Conservation (phyloP, 37 sponge, comb jelly and placozoan genomes). For the Ephydatia muelleri region DNA sequence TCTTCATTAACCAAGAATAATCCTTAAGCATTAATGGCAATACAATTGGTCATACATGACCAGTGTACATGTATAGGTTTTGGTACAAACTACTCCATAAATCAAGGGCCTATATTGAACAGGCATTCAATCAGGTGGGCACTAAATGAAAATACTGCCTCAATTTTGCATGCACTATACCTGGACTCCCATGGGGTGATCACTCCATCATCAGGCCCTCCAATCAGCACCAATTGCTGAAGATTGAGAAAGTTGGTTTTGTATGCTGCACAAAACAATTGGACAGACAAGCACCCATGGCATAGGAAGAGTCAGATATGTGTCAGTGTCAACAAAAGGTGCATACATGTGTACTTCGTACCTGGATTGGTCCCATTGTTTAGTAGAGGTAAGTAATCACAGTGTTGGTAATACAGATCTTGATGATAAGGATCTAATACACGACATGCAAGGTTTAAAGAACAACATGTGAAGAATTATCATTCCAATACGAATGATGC, state of each 20-base stretch:
- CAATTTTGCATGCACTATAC: constrained; percentile 6
- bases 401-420: constrained; percentile 45
- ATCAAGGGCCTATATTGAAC: not conserved
- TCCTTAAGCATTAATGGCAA: not conserved
- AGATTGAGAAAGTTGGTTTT: constrained; percentile 70
- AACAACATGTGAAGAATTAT: not conserved
- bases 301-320: not conserved
- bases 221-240: constrained; percentile 77
- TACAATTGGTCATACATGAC: not conserved
- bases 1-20: not conserved
- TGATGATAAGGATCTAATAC: constrained; percentile 68
- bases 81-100: no score
- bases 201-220: constrained; percentile 96
- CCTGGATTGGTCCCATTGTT: constrained; percentile 42
- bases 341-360: constrained; percentile 1
- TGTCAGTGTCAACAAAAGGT: not conserved
- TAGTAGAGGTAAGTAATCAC: constrained; percentile 50
- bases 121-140: no score
- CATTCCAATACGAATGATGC: not conserved
- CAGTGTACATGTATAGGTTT: no score
- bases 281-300: no score
- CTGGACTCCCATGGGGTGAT: constrained; percentile 98
- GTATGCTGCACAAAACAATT: constrained; percentile 3
- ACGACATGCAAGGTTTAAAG: not conserved
- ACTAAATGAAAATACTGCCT: no score